Base-by-base conservation (phyloP, 1,140 invertebrate species). In the Aphis gossypii region DNA sequence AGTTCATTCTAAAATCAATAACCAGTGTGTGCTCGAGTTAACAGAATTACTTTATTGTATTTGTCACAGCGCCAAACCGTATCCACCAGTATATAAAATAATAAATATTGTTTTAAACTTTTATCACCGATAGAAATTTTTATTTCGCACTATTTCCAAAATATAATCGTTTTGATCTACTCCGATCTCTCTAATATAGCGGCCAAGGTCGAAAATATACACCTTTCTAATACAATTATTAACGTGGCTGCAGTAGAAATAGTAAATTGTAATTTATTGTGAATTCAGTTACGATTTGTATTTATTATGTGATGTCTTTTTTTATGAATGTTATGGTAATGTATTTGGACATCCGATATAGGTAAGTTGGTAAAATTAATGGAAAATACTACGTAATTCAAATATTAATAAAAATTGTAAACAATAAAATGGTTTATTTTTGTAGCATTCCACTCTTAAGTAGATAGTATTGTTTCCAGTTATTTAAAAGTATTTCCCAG, bases 41-140 rank as follows among this genome's bases (percentile, higher is more conserved):
- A 87, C 14, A 87, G 86, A 87, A 87, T 87, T 48, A 87, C 86
- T 87, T 48, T 87, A 87, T 87, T 48, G 46, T 87, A 87, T 48
- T 87, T 48, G 86, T 48, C 44, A n/a, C 30, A 0, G 5, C 20
- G 86, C 86, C 86, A 87, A 87, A 48, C 25, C 21, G 3, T 83
- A 25, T 18, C 23, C 44, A 84, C 82, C 8, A 35, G 82, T 84
- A 25, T 84, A 84, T 41, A 84, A 84, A 84, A n/a, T 76, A 76
- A 68, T 68, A 68, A 68, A 68, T n/a, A 68, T 84, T 41, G 82
- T 84, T 84, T 44, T 44, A 84, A 41, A 38, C 35, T 41, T 41
- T 41, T 84, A 11, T 84, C 8, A 25, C 4, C 21, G 23, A 11
- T 2, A 84, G 23, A 41, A 23, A 35, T 41, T 84, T 82, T 86